Conservation (phyloP, 2,888 invertebrate genomes). For the Melangyna quadrimaculata region DNA sequence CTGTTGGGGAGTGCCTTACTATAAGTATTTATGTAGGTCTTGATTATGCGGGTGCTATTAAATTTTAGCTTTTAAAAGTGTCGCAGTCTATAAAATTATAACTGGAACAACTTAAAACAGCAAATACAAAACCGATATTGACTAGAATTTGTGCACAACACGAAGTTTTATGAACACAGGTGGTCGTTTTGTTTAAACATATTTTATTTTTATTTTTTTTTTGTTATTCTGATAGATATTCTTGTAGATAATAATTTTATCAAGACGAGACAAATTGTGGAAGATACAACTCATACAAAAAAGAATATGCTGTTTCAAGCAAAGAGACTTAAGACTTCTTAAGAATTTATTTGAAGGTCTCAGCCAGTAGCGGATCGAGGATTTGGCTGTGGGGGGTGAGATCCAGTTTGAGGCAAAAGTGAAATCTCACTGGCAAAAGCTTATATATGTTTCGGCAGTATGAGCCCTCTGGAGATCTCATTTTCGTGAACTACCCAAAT, state of each 20-base stretch:
- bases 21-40: background rate
- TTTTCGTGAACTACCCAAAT: no score
- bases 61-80: conserved; percentile 1
- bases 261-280: background rate
- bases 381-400: no score
- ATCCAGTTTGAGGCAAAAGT: no score
- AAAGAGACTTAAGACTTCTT: no score
- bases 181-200: conserved; percentile 5
- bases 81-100: background rate
- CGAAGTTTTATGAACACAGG: conserved; percentile 38
- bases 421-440: no score
- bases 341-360: no score
- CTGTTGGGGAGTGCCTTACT: background rate
- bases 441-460: no score
- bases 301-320: no score
- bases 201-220: background rate
- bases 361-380: no score
- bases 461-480: no score
- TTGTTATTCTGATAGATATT: background rate
- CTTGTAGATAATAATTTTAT: conserved; percentile 9
- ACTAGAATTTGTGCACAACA: conserved; percentile 11
- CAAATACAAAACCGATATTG: conserved; percentile 19
- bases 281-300: conserved; percentile 4
- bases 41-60: background rate
- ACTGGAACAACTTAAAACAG: background rate